A percentile compares a stretch with the other conserved stretches of the same genome.
These are phyloP conservation scores for Troides helena DNA, from an alignment of 2,888 invertebrate species.

Conservation along the genomic window DNA sequence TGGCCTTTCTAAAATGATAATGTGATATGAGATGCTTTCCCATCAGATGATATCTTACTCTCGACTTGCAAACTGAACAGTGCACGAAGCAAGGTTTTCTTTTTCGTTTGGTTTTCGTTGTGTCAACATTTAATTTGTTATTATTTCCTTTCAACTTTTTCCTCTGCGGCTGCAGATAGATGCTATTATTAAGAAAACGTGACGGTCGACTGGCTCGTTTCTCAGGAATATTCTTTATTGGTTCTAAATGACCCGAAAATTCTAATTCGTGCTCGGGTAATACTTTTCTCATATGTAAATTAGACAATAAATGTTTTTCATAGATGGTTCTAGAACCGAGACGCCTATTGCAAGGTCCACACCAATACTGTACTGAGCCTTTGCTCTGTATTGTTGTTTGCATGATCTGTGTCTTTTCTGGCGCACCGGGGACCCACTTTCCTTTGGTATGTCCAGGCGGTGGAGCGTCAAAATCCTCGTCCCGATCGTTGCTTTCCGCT, in stretches of 20 bases:
- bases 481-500: constrained; percentile 60
- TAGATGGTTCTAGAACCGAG: constrained; percentile 87
- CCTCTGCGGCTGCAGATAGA: constrained; percentile 51
- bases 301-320: constrained; percentile 87
- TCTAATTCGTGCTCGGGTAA: constrained; percentile 85
- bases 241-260: constrained; percentile 72
- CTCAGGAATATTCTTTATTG: constrained; percentile 46
- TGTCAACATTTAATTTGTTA: constrained; percentile 44
- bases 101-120: constrained; percentile 68
- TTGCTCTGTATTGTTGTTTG: constrained; percentile 74
- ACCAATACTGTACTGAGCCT: constrained; percentile 85
- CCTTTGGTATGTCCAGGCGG: constrained; percentile 87
- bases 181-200: constrained; percentile 54
- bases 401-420: constrained; percentile 77
- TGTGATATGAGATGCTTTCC: constrained; percentile 93
- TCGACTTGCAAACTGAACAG: constrained; percentile 86
- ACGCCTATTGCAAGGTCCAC: constrained; percentile 88
- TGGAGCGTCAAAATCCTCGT: constrained; percentile 79
- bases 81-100: constrained; percentile 81
- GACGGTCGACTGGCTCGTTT: constrained; percentile 64
- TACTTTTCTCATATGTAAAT: constrained; percentile 84
- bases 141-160: constrained; percentile 43
- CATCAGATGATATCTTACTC: constrained; percentile 84
- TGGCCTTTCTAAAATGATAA: constrained; percentile 89
- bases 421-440: constrained; percentile 89